phyloP scores from a whole-genome alignment of 2,113 vertebrate genomes.

The Addax nasomaculatus region DNA sequence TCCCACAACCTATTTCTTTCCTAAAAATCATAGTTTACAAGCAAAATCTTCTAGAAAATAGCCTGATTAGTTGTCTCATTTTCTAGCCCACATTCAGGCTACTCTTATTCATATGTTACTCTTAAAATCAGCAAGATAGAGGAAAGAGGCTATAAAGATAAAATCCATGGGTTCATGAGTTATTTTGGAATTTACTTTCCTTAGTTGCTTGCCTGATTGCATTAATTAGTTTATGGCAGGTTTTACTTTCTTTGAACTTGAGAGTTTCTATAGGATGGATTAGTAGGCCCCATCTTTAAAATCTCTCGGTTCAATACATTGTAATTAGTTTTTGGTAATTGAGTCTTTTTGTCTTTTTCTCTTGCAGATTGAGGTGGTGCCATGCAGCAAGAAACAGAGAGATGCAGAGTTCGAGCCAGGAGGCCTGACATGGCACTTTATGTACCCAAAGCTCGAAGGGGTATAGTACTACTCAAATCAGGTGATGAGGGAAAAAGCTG shows the following conservation, averaged over 20 bases:
- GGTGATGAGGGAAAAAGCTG: not conserved
- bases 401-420: conserved; percentile 78
- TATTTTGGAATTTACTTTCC: not conserved
- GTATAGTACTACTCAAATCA: conserved; percentile 24
- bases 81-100: not conserved
- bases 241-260: conserved; percentile 22
- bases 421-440: conserved; percentile 89
- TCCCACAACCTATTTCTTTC: not conserved
- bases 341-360: conserved; percentile 44
- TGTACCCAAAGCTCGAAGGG: conserved; percentile 84
- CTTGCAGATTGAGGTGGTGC: conserved; percentile 66
- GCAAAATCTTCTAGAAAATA: not conserved
- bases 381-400: conserved; percentile 80
- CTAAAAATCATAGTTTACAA: not conserved
- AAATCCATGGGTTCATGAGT: not conserved
- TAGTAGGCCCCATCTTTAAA: conserved; percentile 24
- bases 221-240: conserved; percentile 37
- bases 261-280: conserved; percentile 31
- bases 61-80: not conserved
- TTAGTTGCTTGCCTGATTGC: not conserved
- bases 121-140: not conserved
- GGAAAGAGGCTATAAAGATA: not conserved
- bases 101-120: not conserved
- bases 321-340: conserved; percentile 52
- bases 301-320: conserved; percentile 24